phyloP scores from a whole-genome alignment of 1,140 invertebrate genomes.

The Andricus grossulariae region DNA sequence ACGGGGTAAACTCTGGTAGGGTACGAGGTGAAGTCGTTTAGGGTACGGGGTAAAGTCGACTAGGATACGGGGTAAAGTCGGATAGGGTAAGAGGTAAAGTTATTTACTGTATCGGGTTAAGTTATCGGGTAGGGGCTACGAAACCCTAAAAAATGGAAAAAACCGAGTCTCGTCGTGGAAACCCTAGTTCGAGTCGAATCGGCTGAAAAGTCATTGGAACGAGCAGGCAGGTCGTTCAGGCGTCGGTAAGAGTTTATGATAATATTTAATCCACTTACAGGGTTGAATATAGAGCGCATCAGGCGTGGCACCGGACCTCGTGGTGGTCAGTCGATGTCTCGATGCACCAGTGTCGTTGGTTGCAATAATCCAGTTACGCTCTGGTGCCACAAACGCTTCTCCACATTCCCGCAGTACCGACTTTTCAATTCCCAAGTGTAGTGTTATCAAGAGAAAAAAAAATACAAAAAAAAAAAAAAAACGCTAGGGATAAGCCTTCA shows the following conservation, averaged over 20 bases:
- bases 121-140: no score
- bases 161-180: constrained; percentile 27
- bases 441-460: constrained; percentile 12
- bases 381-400: constrained; percentile 51
- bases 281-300: constrained; percentile 56
- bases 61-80: no score
- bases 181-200: constrained; percentile 35
- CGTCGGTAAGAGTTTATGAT: constrained; percentile 65
- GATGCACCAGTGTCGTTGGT: constrained; percentile 57
- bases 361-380: constrained; percentile 66
- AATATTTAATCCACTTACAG: constrained; percentile 73
- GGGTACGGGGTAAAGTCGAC: no score
- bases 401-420: constrained; percentile 22
- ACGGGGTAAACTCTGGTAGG: no score
- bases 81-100: no score
- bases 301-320: constrained; percentile 55
- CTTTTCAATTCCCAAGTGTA: constrained; percentile 17
- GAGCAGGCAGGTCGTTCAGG: constrained; percentile 44
- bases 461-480: background rate
- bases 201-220: constrained; percentile 41
- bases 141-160: background rate
- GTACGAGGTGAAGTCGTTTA: no score
- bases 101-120: no score
- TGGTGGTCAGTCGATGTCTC: constrained; percentile 63
- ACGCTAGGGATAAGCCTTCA: background rate